Evolutionary conservation across 2,888 invertebrate species (phyloP), one percentile per base, ranked within the genome.

Genomic region (Hypselothyrea guttata): DNA sequence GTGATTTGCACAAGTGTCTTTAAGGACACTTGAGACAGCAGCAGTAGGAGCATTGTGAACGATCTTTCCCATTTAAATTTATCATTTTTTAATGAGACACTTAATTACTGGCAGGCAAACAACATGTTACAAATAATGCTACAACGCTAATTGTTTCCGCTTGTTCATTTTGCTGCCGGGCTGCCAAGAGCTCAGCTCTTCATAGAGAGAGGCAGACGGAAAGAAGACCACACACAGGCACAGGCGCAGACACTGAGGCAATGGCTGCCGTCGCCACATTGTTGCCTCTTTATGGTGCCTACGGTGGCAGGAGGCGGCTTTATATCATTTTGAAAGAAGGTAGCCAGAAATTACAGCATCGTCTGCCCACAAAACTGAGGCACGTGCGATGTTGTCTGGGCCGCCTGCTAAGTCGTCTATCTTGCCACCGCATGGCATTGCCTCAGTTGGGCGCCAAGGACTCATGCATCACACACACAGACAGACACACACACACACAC

Each of bases 21-120:
- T 42, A 62, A 75, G 62, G 33, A 28, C 49, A 57, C 73, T 72
- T 37, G 68, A 70, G 69, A 70, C 7, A 1, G 30, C 13, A n/a
- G 42, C 11, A 9, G 58, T 38, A 16, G 30, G 38, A 34, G 37
- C 68, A 62, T 60, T 62, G 71, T 64, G 37, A 56, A 61, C 71
- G 81, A 73, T 75, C 71, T 61, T 74, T 60, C 58, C 81, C 81
- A 81, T 85, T 81, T 85, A 81, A 81, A 81, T 85, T 76, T 85
- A 81, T 81, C 81, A 81, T 85, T 81, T 81, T 81, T 81, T 81
- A 81, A 81, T 81, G 84, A 81, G 81, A 79, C 81, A 85, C 81
- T 81, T 81, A 85, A 81, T 81, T 81, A 68, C 56, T 57, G 75
- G 56, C 58, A 57, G 70, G 73, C 82, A 70, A 79, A 74, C 82